Conservation (phyloP, 2,113 vertebrate genomes). For the Erinaceus europaeus region DNA sequence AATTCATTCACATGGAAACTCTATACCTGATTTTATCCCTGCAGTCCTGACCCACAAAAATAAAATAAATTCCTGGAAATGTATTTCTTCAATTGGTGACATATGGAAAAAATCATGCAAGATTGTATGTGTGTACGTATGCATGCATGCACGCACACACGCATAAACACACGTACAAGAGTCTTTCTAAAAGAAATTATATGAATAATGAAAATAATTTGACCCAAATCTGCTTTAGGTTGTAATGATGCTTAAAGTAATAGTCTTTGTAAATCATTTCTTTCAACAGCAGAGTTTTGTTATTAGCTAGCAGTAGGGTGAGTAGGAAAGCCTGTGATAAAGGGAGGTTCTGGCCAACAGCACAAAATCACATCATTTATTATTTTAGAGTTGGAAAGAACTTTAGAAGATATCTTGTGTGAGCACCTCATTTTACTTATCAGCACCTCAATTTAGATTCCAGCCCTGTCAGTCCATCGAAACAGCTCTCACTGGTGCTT, state of each 20-base stretch:
- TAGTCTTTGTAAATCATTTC: constrained; percentile 25
- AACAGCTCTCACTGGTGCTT: constrained; percentile 13
- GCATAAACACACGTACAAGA: too few species aligned
- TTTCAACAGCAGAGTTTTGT: not conserved
- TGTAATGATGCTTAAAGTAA: not conserved
- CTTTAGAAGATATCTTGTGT: not conserved
- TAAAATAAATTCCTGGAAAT: constrained; percentile 48
- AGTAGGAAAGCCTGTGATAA: not conserved
- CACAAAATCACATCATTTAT: not conserved
- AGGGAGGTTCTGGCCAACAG: not conserved
- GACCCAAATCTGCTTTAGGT: not conserved
- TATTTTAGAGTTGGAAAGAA: constrained; percentile 28
- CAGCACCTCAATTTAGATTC: constrained; percentile 28
- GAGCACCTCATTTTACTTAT: constrained; percentile 36
- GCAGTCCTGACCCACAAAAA: constrained; percentile 14
- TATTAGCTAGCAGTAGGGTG: not conserved
- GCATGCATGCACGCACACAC: not conserved
- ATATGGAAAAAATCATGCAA: constrained; percentile 16
- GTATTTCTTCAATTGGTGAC: not conserved
- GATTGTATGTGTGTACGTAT: not conserved
- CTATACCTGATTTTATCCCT: constrained; percentile 20
- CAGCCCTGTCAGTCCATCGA: constrained; percentile 1
- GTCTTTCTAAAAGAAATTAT: too few species aligned
- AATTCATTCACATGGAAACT: constrained; percentile 37
- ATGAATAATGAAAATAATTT: not conserved